These are phyloP conservation scores for Cryptoleucopteryx plumbea DNA, from an alignment of 2,113 vertebrate species.

Conservation along the genomic window DNA sequence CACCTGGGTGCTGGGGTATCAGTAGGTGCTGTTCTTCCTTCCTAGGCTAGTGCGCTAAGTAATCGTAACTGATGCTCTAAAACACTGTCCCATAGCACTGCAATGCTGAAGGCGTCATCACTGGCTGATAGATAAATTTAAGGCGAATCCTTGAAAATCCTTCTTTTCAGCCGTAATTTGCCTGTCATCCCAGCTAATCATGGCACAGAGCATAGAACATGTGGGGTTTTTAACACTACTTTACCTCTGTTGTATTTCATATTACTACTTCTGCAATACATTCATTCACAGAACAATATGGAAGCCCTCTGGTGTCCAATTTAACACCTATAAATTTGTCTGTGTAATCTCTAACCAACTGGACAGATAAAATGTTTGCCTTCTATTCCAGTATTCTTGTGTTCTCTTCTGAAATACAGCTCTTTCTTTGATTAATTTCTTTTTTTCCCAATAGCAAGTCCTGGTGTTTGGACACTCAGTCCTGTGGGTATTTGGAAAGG, in stretches of 20 bases:
- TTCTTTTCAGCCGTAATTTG: neutral
- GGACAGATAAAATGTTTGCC: slow-evolving; percentile 20
- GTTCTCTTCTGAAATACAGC: neutral
- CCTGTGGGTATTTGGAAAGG: neutral
- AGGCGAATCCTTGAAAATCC: neutral
- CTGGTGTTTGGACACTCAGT: neutral
- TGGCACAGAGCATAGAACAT: neutral
- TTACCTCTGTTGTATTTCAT: neutral
- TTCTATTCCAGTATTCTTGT: neutral
- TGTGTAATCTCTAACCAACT: neutral
- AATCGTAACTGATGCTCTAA: neutral
- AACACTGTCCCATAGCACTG: neutral
- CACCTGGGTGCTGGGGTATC: neutral
- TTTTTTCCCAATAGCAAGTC: neutral
- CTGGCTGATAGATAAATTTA: neutral
- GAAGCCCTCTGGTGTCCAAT: slow-evolving; percentile 38
- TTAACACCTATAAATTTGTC: slow-evolving; percentile 36
- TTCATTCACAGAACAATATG: neutral
- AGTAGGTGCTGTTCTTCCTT: neutral
- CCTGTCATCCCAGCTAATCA: neutral
- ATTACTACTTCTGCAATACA: neutral
- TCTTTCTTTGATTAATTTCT: neutral
- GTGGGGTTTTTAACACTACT: neutral
- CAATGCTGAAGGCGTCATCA: neutral
- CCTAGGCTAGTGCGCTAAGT: neutral